Base-by-base conservation (phyloP, 2,888 invertebrate genomes). In the Lepidocyrtoides sp. region DNA sequence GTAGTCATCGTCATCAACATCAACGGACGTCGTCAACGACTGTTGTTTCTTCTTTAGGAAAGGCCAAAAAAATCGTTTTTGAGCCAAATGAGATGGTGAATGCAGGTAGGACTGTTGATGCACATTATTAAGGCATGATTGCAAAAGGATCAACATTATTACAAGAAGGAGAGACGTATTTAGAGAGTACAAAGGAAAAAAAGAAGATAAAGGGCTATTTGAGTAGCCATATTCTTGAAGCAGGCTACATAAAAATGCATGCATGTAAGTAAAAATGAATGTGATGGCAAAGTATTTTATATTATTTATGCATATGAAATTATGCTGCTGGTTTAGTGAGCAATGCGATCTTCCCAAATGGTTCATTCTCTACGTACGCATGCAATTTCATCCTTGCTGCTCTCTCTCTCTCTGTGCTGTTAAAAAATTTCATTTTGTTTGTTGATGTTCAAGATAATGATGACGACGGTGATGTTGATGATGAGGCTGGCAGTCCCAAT, bases 381-480 rank as follows among this genome's bases (percentile, higher is more conserved):
- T 2, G 36, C 7, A 36, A 26, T 29, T 12, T 14, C 63, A n/a
- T 29, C 12, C 1, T 26, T 77, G 5, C 32, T 29, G 5, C n/a
- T n/a, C n/a, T n/a, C n/a, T 29, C 32, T 77, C 12, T 32, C 23
- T 14, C 14, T 20, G 29, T 26, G 54, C 48, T 77, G 77, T 54
- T 29, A 17, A 77, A 77, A 26, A 77, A 51, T n/a, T 75, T 44
- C 29, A 81, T 72, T 63, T 89, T 84, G 69, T 83, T 89, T 83
- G 83, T 79, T 90, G 90, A 85, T 84, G 84, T 54, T 54, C 79
- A 79, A 60, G 79, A 88, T 44, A 79, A 86, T 57, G 51, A 81
- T 48, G 69, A 84, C 44, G 85, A 85, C 57, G 79, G 29, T 41
- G 66, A 77, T 66, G 77, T 75, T 57, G 85, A 85, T 51, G 81